Evolutionary conservation across 2,113 vertebrate genomes (phyloP), one percentile per base, ranked within the genome.

Genomic region (Geococcyx californianus): DNA sequence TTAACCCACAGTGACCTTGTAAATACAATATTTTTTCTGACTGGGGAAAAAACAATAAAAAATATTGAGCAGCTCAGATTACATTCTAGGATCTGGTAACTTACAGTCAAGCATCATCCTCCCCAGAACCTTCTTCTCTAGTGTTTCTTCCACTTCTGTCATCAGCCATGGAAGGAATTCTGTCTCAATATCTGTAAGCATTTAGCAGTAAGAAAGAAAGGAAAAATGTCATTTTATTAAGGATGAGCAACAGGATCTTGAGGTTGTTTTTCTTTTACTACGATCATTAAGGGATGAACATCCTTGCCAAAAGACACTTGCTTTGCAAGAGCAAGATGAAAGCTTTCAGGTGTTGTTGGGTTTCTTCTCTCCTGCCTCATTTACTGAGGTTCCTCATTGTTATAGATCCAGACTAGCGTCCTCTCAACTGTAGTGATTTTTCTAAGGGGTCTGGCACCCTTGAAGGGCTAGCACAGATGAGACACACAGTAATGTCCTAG

Each of bases 81-180:
- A 81, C 7, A 40, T 44, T 78, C 23, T 49, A 77, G 38, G 18
- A 84, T 84, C 75, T 83, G 51, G 16, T 59, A 73, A 97, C 99
- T 99, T 98, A 99, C 99, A 97, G 96, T 99, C 99, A 70, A 99
- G 96, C 69, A 99, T 60, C 23, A 87, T 82, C 93, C 98, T 98
- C 55, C 98, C 98, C 25, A 98, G 70, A 77, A 97, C 66, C 92
- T 96, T 98, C 94, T 94, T 96, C 40, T 99, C 98, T 83, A 99
- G 92, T 49, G 64, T 91, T 84, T 96, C 97, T 88, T 97, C 97
- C 40, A 99, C 98, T 84, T 98, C 97, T 77, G 69, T 79, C 98
- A 99, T 98, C 78, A 99, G 95, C 98, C 98, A 99, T 0, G 99
- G 99, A 49, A 99, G 72, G 96, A 99, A 99, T 95, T 97, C 96